Base-by-base conservation (phyloP, 2,797 vertebrate genomes). In the Sphaeramia orbicularis region DNA sequence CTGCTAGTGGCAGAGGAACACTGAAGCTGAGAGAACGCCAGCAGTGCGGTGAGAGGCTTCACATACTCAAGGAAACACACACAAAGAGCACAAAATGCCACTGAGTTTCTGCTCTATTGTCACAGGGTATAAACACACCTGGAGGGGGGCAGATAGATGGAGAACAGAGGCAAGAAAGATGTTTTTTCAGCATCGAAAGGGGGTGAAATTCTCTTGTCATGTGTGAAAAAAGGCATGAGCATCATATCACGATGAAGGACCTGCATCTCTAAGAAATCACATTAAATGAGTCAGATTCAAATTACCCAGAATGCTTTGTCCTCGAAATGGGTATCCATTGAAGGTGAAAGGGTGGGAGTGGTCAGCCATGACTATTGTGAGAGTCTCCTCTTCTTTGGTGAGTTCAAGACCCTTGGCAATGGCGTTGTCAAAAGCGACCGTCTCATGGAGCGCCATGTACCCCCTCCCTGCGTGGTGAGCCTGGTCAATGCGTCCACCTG, bases 401-500 rank as follows among this genome's bases (percentile, higher is more conserved):
- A 95, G 87, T 45, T 93, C 79, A 3, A 94, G 89, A 7, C 85
- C 93, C 2, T 90, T 91, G 35, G 89, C 89, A 0, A 94, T 83
- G 15, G 93, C 93, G 1, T 84, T 6, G 63, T 95, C 94, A 0
- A 95, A 79, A 15, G 92, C 87, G 0, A 95, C 89, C 0, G 91
- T 57, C 74, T 95, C 94, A 0, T 94, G 93, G 7, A 95, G 93
- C 0, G 94, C 93, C 92, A 93, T 90, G 75, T 74, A 89, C 0
- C 88, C 94, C 6, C 85, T 88, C 45, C 89, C 86, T 0, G 43
- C 73, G 1, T 95, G 94, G 64, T 94, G 94, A 18, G 89, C 94
- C 85, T 94, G 94, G 87, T 95, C 94, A 5, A 95, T 95, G 19
- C 94, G 90, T 0, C 94, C 94, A 1, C 94, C 93, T 95, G 79